A percentile compares a stretch with the other conserved stretches of the same genome.
Evolutionary conservation across 2,113 vertebrate species (phyloP).

Genomic region (Orycteropus afer): DNA sequence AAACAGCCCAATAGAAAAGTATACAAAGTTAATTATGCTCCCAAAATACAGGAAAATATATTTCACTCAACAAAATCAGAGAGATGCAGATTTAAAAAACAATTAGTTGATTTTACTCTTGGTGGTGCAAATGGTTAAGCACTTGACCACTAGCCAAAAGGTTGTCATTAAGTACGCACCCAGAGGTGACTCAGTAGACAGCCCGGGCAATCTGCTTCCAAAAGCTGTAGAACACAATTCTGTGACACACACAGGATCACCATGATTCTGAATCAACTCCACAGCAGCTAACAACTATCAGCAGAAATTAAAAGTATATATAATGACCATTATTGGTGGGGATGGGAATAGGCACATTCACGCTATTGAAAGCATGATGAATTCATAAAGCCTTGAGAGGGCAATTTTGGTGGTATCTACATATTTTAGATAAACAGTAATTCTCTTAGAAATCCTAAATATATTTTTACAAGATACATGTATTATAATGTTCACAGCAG

Average conservation of each 20-base stretch:
- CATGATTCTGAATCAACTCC: too few relatives aligned
- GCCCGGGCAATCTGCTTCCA: too few relatives aligned
- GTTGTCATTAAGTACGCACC: too few relatives aligned
- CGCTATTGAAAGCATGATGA: background rate
- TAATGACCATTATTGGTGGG: background rate
- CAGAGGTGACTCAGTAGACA: too few relatives aligned
- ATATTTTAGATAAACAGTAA: conserved; percentile 31
- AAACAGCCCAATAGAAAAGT: background rate
- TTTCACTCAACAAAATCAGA: background rate
- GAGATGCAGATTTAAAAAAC: background rate
- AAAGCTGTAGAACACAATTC: too few relatives aligned
- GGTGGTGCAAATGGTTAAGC: too few relatives aligned
- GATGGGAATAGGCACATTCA: background rate
- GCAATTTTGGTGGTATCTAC: background rate
- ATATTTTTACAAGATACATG: conserved; percentile 6
- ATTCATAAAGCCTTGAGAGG: conserved; percentile 9
- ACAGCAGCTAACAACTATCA: background rate
- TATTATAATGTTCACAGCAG: too few relatives aligned
- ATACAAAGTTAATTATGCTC: background rate
- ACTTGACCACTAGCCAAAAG: too few relatives aligned
- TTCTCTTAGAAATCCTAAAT: conserved; percentile 11
- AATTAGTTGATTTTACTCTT: background rate
- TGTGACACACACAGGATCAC: too few relatives aligned
- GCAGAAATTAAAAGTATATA: conserved; percentile 17
- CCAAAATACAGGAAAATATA: background rate